Conservation (phyloP, 2,888 invertebrate species). For the Oxytorus armatus region DNA sequence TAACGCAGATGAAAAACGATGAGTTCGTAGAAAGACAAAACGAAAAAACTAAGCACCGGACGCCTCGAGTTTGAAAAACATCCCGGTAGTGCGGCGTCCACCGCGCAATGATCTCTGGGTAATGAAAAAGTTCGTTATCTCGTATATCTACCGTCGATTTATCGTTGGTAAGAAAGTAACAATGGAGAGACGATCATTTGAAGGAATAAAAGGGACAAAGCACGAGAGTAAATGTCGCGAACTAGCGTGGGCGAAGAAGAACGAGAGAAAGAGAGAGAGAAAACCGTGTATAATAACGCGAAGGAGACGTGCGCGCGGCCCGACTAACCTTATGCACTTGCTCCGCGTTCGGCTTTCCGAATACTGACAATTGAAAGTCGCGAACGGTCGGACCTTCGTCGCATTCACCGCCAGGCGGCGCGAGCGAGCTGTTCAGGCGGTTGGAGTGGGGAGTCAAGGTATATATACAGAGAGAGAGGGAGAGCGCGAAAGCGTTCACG, state of each 20-base stretch:
- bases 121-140: not conserved
- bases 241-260: not conserved
- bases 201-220: conserved; percentile 43
- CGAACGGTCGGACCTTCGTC: conserved; percentile 63
- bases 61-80: too few relatives aligned
- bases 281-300: conserved; percentile 27
- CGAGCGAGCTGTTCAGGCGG: not conserved
- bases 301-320: conserved; percentile 47
- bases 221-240: not conserved
- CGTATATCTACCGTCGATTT: too few relatives aligned
- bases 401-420: conserved; percentile 38
- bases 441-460: conserved; percentile 1
- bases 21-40: too few relatives aligned
- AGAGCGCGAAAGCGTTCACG: conserved; percentile 36
- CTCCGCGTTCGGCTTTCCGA: conserved; percentile 77
- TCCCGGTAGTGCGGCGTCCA: too few relatives aligned
- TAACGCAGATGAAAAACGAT: too few relatives aligned
- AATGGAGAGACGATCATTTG: too few relatives aligned
- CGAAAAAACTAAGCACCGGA: too few relatives aligned
- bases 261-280: conserved; percentile 15
- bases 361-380: conserved; percentile 77
- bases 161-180: too few relatives aligned
- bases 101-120: conserved; percentile 4
- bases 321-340: conserved; percentile 56
- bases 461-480: conserved; percentile 2